Conservation (phyloP, 2,113 vertebrate genomes). For the Amazona vittata region DNA sequence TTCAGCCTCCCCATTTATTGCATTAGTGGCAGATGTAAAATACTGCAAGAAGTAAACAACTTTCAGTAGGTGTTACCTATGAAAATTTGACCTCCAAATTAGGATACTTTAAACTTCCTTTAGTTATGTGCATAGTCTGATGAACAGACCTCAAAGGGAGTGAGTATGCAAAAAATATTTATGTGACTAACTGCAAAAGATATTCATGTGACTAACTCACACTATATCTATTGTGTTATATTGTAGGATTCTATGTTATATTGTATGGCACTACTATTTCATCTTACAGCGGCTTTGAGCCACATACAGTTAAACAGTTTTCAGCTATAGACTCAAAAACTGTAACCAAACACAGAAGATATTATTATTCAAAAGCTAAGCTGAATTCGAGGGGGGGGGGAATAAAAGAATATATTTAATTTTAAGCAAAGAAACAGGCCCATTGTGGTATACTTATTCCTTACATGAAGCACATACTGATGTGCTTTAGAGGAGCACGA, state of each 20-base stretch:
- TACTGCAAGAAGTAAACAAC: background rate
- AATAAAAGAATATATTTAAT: background rate
- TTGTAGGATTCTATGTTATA: background rate
- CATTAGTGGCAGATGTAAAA: constrained; percentile 13
- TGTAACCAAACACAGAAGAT: background rate
- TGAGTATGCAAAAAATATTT: background rate
- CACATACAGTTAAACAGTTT: background rate
- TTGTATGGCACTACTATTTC: background rate
- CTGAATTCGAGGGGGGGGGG: background rate
- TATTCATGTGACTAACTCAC: background rate
- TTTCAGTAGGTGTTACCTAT: background rate
- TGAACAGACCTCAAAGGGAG: background rate
- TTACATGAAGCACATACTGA: background rate
- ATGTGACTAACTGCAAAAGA: background rate
- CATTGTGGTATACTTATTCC: rapidly evolving
- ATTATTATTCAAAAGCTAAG: background rate
- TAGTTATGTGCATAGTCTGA: background rate
- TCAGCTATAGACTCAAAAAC: background rate
- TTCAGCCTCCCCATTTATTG: constrained; percentile 22
- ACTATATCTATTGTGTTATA: background rate
- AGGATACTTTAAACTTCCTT: background rate
- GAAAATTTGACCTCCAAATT: background rate
- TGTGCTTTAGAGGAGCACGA: background rate
- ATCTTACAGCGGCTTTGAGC: background rate
- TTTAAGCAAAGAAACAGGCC: background rate